Evolutionary conservation across 2,113 vertebrate genomes (phyloP), one percentile per base, ranked within the genome.

Genomic region (Anguilla rostrata): DNA sequence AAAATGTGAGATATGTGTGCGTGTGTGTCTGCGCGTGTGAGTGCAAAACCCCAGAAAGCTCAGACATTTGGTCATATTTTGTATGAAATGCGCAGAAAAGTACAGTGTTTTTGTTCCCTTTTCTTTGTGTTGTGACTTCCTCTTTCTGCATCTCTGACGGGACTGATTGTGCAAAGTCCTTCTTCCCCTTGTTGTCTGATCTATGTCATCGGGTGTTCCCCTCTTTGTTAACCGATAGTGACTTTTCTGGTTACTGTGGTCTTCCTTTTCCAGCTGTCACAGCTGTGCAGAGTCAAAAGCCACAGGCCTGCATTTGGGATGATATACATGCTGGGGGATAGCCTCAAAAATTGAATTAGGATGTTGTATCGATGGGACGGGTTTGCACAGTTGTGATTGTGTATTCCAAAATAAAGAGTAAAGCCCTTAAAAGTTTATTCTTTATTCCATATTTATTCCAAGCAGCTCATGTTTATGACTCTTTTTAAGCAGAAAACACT

Each of bases 11-110:
- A 2, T 57, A 12, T 57, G 56, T 57, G 56, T 57, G 56, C 14
- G 56, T 63, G 60, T 63, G 63, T 85, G 66, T 81, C 46, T 60
- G 78, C 66, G 53, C 34, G 85, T 66, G 56, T 82, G 60, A 39
- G 60, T 85, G 34, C 26, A 8, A 46, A 46, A 46, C 43, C 43
- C 9, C 9, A 46, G 22, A 5, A 71, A 26, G 63, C 63, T n/a
- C 63, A n/a, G 63, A 71, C 63, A n/a, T 20, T 22, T 63, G 60
- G 18, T 20, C 14, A 63, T 20, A 63, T 63, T 63, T 34, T 34
- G 57, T 3, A 60, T 60, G 57, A 60, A 60, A 6, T 60, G 18
- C 14, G 63, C 26, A 71, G 20, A 71, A 71, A 26, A 75, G 2
- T 12, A 34, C 63, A 75, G 12, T 75, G 7, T 34, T 75, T 3